Base-by-base conservation (phyloP, 2,113 vertebrate genomes). In the Plectropomus leopardus region DNA sequence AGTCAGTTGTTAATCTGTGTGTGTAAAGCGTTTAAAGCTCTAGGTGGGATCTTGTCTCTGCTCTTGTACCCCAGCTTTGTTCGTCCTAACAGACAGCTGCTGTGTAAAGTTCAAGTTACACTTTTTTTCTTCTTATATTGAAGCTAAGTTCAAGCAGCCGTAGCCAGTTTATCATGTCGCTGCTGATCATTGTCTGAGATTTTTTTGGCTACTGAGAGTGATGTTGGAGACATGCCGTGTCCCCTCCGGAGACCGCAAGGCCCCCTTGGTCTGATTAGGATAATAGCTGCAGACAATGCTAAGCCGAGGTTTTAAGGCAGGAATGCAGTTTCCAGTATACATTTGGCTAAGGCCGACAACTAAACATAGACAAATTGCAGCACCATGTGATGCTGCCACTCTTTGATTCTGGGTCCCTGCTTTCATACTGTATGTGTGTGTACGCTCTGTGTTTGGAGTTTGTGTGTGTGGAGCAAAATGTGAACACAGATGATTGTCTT, bases 331-430 rank as follows among this genome's bases (percentile, higher is more conserved):
- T 89, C 86, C 85, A 90, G 69, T 64, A 16, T 74, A 63, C 68
- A 81, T 84, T 63, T 79, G 47, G 68, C 63, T 10, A 48, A 60
- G 0, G 48, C 51, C 57, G 44, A 59, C 44, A 28, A 80, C 89
- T 93, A 93, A 92, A 92, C 86, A 89, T 86, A 92, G 90, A 85
- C 70, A 85, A 82, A 86, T 54, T 70, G 42, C 78, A 75, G 53
- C 75, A 69, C 47, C 87, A 88, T 87, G 72, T 90, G 86, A 84
- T 24, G 91, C 87, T 89, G 89, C 78, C 88, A 86, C 45, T 93
- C 88, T 77, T 32, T 69, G 44, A 77, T 82, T 58, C 53, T n/a
- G 57, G 34, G 51, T 42, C 50, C 21, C 64, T 34, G 67, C 47
- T 15, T 23, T 65, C 57, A 54, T 67, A 70, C 24, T 48, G 51